Evolutionary conservation across 1,140 invertebrate genomes (phyloP).

Genomic region (Listronotus bonariensis): DNA sequence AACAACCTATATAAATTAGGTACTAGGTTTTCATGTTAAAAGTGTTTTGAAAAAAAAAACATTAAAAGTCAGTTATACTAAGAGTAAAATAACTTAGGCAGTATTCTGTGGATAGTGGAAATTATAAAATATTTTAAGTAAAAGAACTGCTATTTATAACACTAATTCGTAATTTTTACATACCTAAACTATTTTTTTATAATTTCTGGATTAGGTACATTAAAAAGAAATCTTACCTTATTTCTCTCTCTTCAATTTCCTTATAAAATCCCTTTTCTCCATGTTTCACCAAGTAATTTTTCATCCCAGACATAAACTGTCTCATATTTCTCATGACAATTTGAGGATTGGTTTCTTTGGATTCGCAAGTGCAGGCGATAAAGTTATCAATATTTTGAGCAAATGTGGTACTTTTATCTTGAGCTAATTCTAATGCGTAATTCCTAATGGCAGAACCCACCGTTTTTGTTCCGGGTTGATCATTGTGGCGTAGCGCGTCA

Average conservation of each 20-base stretch:
- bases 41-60: too few species aligned
- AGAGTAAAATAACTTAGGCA: too few species aligned
- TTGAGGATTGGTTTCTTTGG: conserved; percentile 84
- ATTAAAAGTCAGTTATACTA: too few species aligned
- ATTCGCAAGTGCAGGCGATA: conserved; percentile 90
- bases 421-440: conserved; percentile 80
- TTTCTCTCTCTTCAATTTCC: conserved; percentile 84
- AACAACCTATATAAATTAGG: too few species aligned
- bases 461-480: conserved; percentile 62
- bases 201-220: too few species aligned
- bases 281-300: conserved; percentile 94
- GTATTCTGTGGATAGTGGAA: too few species aligned
- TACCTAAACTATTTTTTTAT: too few species aligned
- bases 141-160: too few species aligned
- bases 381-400: conserved; percentile 92
- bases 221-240: conserved; percentile 68
- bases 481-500: conserved; percentile 68
- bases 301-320: conserved; percentile 97
- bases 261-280: conserved; percentile 90
- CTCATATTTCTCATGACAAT: conserved; percentile 90
- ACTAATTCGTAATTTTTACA: too few species aligned
- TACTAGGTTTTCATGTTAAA: too few species aligned
- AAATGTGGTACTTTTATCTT: conserved; percentile 85
- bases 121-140: too few species aligned
- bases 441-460: conserved; percentile 70